phyloP scores from a whole-genome alignment of 37 sponge, comb jelly and placozoan species.

The Petrosia ficiformis region DNA sequence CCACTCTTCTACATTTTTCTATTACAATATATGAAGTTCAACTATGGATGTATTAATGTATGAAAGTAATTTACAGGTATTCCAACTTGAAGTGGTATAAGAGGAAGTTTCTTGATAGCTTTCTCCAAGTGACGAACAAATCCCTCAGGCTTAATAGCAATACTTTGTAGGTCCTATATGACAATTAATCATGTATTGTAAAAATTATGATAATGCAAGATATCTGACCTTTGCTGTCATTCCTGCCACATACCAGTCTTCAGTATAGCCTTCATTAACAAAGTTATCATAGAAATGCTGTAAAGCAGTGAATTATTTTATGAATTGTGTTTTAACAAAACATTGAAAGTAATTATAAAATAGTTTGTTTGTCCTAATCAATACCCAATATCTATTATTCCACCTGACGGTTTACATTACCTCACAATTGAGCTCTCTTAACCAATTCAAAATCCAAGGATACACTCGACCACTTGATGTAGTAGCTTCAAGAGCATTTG shows the following conservation, averaged over 20 bases:
- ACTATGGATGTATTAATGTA: not conserved
- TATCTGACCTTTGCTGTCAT: constrained; percentile 1
- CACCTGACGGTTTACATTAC: too few species aligned
- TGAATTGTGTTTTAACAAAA: not conserved
- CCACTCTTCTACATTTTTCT: constrained; percentile 47
- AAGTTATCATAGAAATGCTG: constrained; percentile 11
- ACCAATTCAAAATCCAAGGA: not conserved
- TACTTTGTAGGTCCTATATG: constrained; percentile 58
- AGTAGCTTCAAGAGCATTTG: not conserved
- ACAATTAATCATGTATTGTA: not conserved
- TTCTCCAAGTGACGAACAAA: constrained; percentile 47
- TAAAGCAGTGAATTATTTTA: not conserved
- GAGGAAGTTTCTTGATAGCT: constrained; percentile 49
- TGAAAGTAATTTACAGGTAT: constrained; percentile 52
- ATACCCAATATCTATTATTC: too few species aligned
- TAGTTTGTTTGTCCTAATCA: too few species aligned
- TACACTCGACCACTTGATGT: not conserved
- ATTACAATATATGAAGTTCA: constrained; percentile 1
- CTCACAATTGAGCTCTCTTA: too few species aligned
- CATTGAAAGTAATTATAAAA: not conserved
- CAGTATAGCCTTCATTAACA: constrained; percentile 12
- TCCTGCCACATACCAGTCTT: not conserved
- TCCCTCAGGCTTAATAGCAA: constrained; percentile 66
- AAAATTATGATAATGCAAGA: not conserved
- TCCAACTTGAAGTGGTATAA: constrained; percentile 29